Conservation (phyloP, 1,140 invertebrate genomes). For the Bradynema listronoti region DNA sequence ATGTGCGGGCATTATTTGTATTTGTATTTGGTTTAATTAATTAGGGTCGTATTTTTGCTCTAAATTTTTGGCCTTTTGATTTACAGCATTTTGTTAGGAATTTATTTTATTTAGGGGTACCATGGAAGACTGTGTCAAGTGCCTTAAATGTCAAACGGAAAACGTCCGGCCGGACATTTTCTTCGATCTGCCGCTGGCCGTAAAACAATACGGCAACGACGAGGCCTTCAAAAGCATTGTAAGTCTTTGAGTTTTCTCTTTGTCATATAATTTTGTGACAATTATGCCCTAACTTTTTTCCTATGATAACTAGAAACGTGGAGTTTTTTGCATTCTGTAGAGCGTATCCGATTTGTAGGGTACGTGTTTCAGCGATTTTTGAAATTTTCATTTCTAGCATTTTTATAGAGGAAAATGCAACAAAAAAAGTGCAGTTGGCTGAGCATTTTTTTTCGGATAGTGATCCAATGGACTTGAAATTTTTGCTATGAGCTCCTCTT, state of each 20-base stretch:
- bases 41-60: no score
- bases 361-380: no score
- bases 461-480: no score
- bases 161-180: constrained; percentile 77
- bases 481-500: no score
- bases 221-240: constrained; percentile 74
- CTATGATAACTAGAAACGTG: no score
- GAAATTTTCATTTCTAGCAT: no score
- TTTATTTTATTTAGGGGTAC: constrained; percentile 66
- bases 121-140: constrained; percentile 85
- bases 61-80: no score
- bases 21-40: neutral
- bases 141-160: constrained; percentile 76
- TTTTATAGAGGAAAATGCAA: no score
- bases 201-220: constrained; percentile 74
- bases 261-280: neutral
- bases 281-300: constrained; percentile 1
- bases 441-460: no score
- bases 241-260: constrained; percentile 57
- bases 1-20: constrained; percentile 30
- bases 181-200: constrained; percentile 78
- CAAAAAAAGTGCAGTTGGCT: no score
- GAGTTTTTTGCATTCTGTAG: no score
- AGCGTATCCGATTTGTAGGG: no score
- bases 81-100: neutral